Conservation (phyloP, 2,888 invertebrate species). For the Pterostichus niger region DNA sequence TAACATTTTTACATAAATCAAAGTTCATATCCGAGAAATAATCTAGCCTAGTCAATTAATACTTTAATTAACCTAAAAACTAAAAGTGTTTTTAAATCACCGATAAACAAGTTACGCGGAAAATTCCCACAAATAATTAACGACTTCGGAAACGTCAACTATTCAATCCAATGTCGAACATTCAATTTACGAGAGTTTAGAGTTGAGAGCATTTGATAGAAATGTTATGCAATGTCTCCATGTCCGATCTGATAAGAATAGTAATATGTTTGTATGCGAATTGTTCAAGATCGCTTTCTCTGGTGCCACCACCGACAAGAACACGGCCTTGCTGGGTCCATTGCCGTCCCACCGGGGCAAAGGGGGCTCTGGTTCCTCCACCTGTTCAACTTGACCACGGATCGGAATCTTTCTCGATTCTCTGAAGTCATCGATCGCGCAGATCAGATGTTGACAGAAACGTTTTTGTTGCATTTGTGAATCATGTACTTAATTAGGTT, state of each 20-base stretch:
- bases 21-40: slow-evolving; percentile 15
- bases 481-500: too few species aligned
- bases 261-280: slow-evolving; percentile 57
- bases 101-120: slow-evolving; percentile 35
- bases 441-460: background rate
- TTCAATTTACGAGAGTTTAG: slow-evolving; percentile 30
- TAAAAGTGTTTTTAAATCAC: background rate
- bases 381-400: slow-evolving; percentile 39
- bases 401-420: background rate
- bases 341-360: slow-evolving; percentile 1
- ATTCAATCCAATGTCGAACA: slow-evolving; percentile 44
- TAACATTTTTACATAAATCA: slow-evolving; percentile 7
- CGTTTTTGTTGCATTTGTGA: background rate
- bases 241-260: slow-evolving; percentile 58
- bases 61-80: slow-evolving; percentile 19
- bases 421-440: slow-evolving; percentile 24
- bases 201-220: slow-evolving; percentile 26
- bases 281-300: slow-evolving; percentile 67
- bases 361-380: background rate
- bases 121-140: slow-evolving; percentile 30
- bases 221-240: slow-evolving; percentile 36
- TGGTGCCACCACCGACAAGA: slow-evolving; percentile 64
- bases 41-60: background rate
- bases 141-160: slow-evolving; percentile 28
- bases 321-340: slow-evolving; percentile 65